A percentile compares a stretch with the other conserved stretches of the same genome.
phyloP scores from a whole-genome alignment of 2,888 invertebrate genomes.

The Nemapogon koenigi region DNA sequence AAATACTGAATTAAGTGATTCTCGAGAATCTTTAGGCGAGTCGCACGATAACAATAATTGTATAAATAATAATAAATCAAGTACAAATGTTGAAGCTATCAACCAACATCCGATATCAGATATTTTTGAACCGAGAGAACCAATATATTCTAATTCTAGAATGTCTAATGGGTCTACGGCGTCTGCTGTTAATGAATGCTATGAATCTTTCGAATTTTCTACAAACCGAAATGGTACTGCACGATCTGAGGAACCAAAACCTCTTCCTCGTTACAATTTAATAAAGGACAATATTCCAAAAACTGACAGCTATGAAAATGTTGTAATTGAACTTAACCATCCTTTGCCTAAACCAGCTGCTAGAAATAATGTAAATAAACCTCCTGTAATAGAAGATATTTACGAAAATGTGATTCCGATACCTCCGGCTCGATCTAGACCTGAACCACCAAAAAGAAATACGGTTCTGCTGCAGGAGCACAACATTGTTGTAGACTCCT shows the following conservation, averaged over 20 bases:
- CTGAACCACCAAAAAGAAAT: slow-evolving; percentile 36
- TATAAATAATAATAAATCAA: slow-evolving; percentile 23
- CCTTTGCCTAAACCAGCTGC: slow-evolving; percentile 41
- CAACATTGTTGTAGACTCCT: slow-evolving; percentile 22
- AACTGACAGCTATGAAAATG: slow-evolving; percentile 43
- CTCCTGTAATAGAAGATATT: slow-evolving; percentile 26
- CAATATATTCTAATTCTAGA: slow-evolving; percentile 22
- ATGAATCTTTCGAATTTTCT: slow-evolving; percentile 44
- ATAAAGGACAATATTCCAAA: slow-evolving; percentile 18
- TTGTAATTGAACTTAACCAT: slow-evolving; percentile 22
- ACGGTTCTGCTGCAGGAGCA: slow-evolving; percentile 22
- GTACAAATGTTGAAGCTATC: slow-evolving; percentile 29
- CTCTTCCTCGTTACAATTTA: slow-evolving; percentile 35
- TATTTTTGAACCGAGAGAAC: slow-evolving; percentile 40
- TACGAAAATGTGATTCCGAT: slow-evolving; percentile 38
- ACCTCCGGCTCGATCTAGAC: slow-evolving; percentile 20
- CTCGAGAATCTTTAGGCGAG: slow-evolving; percentile 34
- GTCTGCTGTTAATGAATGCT: slow-evolving; percentile 49
- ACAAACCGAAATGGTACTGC: slow-evolving; percentile 16
- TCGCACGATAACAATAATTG: slow-evolving; percentile 29
- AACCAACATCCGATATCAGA: slow-evolving; percentile 31
- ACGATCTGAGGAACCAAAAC: slow-evolving; percentile 26
- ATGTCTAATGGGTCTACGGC: slow-evolving; percentile 22
- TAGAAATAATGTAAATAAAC: slow-evolving; percentile 38
- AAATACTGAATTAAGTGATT: slow-evolving; percentile 48